Evolutionary conservation across 2,113 vertebrate species (phyloP).

Genomic region (Leucopsar rothschildi): DNA sequence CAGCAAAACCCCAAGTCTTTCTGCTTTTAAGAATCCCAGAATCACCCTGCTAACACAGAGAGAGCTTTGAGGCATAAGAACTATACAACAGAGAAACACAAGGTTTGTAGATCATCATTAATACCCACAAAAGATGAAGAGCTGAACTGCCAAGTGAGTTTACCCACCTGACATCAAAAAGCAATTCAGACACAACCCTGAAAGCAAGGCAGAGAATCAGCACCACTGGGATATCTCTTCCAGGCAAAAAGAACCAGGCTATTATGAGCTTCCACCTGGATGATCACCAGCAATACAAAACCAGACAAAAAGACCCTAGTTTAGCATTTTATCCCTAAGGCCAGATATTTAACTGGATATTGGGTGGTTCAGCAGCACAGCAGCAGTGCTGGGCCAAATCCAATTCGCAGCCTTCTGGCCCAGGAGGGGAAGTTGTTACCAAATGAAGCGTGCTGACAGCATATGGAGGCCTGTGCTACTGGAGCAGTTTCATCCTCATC

Average conservation of each 20-base stretch:
- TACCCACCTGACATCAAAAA: neutral
- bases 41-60: neutral
- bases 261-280: neutral
- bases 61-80: neutral
- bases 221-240: neutral
- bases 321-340: neutral
- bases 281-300: neutral
- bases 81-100: neutral
- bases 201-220: neutral
- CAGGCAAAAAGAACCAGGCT: neutral
- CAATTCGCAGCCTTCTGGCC: conserved; percentile 10
- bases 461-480: conserved; percentile 37
- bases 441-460: conserved; percentile 40
- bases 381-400: conserved; percentile 4
- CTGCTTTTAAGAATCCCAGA: neutral
- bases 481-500: conserved; percentile 13
- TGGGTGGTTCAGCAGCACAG: neutral
- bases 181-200: neutral
- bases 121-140: neutral
- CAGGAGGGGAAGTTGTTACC: conserved; percentile 28
- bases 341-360: neutral
- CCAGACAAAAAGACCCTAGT: neutral
- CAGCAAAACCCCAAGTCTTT: neutral
- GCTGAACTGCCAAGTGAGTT: neutral
- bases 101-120: neutral